A percentile compares a stretch with the other conserved stretches of the same genome.
These are phyloP conservation scores for Pomatorhinus ruficollis DNA, from an alignment of 2,113 vertebrate species.

Conservation along the genomic window DNA sequence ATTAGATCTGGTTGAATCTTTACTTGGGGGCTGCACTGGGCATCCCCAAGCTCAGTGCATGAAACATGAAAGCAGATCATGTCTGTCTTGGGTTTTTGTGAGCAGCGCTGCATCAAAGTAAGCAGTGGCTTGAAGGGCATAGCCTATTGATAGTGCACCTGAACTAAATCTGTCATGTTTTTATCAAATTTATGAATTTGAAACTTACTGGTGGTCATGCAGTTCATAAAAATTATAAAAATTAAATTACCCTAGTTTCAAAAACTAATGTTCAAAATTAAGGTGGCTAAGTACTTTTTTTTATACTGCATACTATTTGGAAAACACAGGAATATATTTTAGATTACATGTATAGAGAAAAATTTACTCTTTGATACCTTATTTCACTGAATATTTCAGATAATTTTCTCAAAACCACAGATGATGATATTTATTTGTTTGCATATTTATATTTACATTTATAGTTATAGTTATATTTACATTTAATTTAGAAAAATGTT, in stretches of 20 bases:
- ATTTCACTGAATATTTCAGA: not conserved
- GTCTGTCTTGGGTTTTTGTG: not conserved
- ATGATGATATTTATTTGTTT: not conserved
- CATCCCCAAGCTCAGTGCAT: not conserved
- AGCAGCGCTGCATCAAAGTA: not conserved
- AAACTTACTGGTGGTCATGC: slow-evolving; percentile 64
- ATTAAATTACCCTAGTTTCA: slow-evolving; percentile 75
- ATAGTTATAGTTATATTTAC: not conserved
- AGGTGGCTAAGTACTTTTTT: slow-evolving; percentile 49
- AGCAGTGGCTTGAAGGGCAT: not conserved
- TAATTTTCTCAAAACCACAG: not conserved
- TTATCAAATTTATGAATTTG: slow-evolving; percentile 63
- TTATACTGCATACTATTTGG: not conserved
- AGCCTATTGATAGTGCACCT: not conserved
- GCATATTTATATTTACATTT: not conserved
- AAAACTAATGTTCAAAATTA: slow-evolving; percentile 63
- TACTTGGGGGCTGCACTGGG: not conserved
- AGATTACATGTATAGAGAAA: not conserved
- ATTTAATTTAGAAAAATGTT: not conserved
- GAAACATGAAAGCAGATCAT: not conserved
- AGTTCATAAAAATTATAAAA: slow-evolving; percentile 70
- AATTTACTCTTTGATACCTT: not conserved
- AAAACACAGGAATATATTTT: not conserved
- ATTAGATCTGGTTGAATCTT: not conserved
- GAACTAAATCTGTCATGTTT: not conserved